Conservation (phyloP, 2,888 invertebrate genomes). For the Caenorhabditis sulstoni region DNA sequence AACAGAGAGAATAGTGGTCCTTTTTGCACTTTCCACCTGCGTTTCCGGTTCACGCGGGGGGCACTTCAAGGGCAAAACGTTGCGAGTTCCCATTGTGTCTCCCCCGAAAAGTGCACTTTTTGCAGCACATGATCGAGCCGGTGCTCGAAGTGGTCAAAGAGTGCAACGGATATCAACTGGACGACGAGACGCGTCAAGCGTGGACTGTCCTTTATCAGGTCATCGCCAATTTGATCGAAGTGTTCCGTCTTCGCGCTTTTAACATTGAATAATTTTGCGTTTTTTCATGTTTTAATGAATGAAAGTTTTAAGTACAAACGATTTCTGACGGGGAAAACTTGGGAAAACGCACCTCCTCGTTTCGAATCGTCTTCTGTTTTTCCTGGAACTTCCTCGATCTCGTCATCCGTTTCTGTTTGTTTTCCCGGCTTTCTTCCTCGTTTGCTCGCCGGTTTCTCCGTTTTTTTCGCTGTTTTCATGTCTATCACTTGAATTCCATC, state of each 20-base stretch:
- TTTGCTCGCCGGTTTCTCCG: neutral
- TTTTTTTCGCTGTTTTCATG: neutral
- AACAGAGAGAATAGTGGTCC: no score
- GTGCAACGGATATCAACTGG: slow-evolving; percentile 60
- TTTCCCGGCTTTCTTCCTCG: slow-evolving; percentile 1
- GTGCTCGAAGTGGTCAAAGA: slow-evolving; percentile 71
- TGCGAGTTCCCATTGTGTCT: no score
- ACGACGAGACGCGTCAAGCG: slow-evolving; percentile 68
- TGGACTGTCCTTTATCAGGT: slow-evolving; percentile 79
- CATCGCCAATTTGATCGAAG: slow-evolving; percentile 78
- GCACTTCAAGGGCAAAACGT: no score
- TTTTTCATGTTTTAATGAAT: neutral
- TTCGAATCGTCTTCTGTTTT: neutral
- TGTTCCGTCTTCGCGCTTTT: slow-evolving; percentile 61
- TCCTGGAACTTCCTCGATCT: neutral
- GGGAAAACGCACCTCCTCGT: neutral
- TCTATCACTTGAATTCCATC: neutral
- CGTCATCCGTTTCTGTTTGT: no score
- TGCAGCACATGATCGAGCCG: slow-evolving; percentile 77
- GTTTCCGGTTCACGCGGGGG: no score
- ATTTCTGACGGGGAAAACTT: neutral
- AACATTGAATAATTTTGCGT: slow-evolving; percentile 27
- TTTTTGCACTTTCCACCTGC: no score
- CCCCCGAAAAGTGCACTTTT: slow-evolving; percentile 16
- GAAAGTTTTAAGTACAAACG: no score